These are phyloP conservation scores for Adineta ricciae DNA, from an alignment of 2,888 invertebrate species.

Conservation along the genomic window DNA sequence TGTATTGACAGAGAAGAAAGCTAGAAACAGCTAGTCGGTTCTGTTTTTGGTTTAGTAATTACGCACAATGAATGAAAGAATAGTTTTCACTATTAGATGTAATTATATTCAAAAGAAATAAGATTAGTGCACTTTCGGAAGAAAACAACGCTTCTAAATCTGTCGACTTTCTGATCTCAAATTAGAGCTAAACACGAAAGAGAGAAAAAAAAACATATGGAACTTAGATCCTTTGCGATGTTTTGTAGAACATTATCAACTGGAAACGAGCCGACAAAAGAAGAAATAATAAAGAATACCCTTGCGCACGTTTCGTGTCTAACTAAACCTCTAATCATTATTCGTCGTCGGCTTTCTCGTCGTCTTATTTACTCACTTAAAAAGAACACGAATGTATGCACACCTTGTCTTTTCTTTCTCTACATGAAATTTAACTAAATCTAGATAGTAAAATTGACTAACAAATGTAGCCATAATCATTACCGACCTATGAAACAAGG, in stretches of 20 bases:
- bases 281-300: not conserved
- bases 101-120: not conserved
- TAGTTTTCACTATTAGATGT: not conserved
- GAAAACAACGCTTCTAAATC: no score
- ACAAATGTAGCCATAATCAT: constrained; percentile 9
- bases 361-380: not conserved
- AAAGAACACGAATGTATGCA: not conserved
- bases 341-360: not conserved
- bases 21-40: not conserved
- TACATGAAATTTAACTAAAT: not conserved
- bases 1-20: not conserved
- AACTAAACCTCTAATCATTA: not conserved
- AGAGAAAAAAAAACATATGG: no score
- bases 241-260: not conserved
- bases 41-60: not conserved
- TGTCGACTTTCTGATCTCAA: no score
- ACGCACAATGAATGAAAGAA: not conserved
- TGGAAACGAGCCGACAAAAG: not conserved
- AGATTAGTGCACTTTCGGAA: no score
- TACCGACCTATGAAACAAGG: not conserved
- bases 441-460: not conserved
- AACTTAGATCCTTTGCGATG: not conserved
- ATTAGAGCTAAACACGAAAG: no score
- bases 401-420: not conserved
- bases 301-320: not conserved